phyloP scores from a whole-genome alignment of 2,888 invertebrate genomes.

The Venustoraphidia nigricollis region DNA sequence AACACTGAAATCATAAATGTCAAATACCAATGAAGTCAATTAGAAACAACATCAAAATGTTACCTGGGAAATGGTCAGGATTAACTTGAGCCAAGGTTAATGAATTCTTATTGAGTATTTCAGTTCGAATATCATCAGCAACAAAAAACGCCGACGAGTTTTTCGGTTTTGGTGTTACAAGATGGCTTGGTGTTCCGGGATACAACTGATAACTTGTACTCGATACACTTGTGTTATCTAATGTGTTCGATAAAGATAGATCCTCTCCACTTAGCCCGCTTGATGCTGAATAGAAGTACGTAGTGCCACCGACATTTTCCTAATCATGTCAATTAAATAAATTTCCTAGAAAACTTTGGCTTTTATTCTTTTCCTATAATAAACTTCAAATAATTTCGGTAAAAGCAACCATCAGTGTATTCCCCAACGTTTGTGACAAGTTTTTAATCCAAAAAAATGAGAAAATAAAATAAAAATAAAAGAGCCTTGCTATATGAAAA shows the following conservation, averaged over 20 bases:
- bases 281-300: slow-evolving; percentile 74
- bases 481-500: too few relatives aligned
- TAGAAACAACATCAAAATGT: slow-evolving; percentile 3
- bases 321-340: slow-evolving; percentile 22
- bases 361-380: too few relatives aligned
- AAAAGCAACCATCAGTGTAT: too few relatives aligned
- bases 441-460: too few relatives aligned
- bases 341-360: too few relatives aligned
- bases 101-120: slow-evolving; percentile 60
- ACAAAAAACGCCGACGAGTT: slow-evolving; percentile 55
- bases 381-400: too few relatives aligned
- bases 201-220: slow-evolving; percentile 42
- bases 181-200: slow-evolving; percentile 44
- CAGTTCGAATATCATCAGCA: slow-evolving; percentile 67
- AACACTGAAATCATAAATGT: too few relatives aligned
- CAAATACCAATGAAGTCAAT: neutral
- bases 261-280: slow-evolving; percentile 21
- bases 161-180: slow-evolving; percentile 35
- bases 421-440: too few relatives aligned
- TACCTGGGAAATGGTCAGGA: slow-evolving; percentile 39
- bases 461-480: too few relatives aligned
- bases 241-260: slow-evolving; percentile 7
- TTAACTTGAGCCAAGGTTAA: slow-evolving; percentile 63
- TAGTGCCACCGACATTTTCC: slow-evolving; percentile 89
- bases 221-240: slow-evolving; percentile 12